phyloP scores from a whole-genome alignment of 2,113 vertebrate species.

The Grantiella picta region DNA sequence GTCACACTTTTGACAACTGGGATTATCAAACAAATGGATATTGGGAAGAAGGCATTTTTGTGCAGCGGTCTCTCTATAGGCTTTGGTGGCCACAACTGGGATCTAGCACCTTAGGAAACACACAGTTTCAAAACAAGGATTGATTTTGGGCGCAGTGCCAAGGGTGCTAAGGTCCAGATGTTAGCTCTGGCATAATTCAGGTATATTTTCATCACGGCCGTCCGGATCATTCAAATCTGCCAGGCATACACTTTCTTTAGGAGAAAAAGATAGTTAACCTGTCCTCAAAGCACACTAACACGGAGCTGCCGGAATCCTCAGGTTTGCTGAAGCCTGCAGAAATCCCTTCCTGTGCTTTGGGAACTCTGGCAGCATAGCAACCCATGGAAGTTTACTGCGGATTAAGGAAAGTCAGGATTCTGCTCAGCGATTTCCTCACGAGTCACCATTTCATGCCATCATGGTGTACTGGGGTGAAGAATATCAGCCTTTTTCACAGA shows the following conservation, averaged over 20 bases:
- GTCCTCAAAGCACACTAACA: not conserved
- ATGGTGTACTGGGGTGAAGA: not conserved
- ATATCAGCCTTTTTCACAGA: not conserved
- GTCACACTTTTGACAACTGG: constrained; percentile 33
- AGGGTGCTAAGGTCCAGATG: constrained; percentile 6
- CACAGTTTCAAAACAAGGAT: constrained; percentile 12
- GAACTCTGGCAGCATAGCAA: not conserved
- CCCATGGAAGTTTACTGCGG: not conserved
- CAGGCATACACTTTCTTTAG: not conserved
- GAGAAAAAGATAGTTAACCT: not conserved
- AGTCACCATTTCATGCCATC: not conserved
- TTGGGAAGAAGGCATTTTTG: constrained; percentile 11
- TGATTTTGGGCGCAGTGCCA: not conserved
- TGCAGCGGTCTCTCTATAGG: not conserved
- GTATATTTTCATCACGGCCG: not conserved
- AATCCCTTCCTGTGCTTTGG: not conserved
- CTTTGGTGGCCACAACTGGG: not conserved
- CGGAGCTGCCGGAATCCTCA: not conserved
- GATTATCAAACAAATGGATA: constrained; percentile 12
- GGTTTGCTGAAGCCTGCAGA: not conserved
- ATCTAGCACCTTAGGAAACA: not conserved
- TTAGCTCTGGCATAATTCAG: constrained; percentile 6
- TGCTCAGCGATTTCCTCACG: not conserved
- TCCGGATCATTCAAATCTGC: not conserved
- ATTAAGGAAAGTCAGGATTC: not conserved